Percentiles rank a stretch among this genome's conserved stretches.
These are phyloP conservation scores for Rallus limicola DNA, from an alignment of 2,113 vertebrate species.

Conservation along the genomic window DNA sequence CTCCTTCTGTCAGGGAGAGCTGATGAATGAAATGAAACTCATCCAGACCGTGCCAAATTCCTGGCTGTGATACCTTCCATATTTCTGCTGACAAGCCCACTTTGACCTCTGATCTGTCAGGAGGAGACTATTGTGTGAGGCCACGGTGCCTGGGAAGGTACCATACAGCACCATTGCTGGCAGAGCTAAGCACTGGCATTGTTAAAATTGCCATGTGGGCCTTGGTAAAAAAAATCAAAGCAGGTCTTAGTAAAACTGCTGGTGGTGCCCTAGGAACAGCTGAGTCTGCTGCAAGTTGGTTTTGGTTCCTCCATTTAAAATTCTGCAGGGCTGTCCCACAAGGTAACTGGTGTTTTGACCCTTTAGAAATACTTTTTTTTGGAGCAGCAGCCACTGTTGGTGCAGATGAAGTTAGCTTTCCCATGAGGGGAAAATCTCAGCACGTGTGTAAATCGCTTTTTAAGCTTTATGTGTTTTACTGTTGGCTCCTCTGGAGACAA, in stretches of 20 bases:
- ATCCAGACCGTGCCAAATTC: neutral
- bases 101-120: neutral
- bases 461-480: neutral
- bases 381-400: neutral
- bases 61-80: rapidly evolving
- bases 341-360: neutral
- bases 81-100: neutral
- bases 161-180: neutral
- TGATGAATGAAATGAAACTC: neutral
- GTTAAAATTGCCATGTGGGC: rapidly evolving
- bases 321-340: neutral
- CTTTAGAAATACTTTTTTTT: neutral
- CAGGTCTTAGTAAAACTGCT: neutral
- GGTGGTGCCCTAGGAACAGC: neutral
- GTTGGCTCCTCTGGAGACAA: neutral
- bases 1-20: no score
- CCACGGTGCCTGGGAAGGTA: neutral
- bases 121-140: rapidly evolving
- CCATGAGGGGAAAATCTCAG: neutral
- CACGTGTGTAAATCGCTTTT: neutral
- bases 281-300: neutral
- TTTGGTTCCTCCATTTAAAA: neutral
- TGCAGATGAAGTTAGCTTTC: neutral
- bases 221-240: rapidly evolving
- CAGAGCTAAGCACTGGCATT: neutral